Conservation (phyloP, 1,140 invertebrate genomes). For the Kradibia gibbosae region DNA sequence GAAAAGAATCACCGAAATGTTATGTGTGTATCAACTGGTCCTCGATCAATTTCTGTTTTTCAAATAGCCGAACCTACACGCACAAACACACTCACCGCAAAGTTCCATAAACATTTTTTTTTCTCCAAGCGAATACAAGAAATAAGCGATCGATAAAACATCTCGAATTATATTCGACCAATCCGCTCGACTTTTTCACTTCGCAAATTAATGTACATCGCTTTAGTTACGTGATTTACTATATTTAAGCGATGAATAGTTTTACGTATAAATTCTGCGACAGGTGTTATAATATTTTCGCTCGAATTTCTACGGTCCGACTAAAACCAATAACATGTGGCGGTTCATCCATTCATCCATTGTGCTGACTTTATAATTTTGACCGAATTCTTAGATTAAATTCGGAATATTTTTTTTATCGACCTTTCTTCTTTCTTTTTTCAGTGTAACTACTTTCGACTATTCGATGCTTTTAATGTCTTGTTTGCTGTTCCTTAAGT, state of each 20-base stretch:
- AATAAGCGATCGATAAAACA: not conserved
- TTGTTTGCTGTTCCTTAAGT: no score
- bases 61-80: not conserved
- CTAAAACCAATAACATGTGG: no score
- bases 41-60: constrained; percentile 40
- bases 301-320: not conserved
- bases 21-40: not conserved
- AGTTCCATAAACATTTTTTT: no score
- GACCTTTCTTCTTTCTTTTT: no score
- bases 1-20: constrained; percentile 24
- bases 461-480: no score
- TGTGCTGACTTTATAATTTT: no score
- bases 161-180: not conserved
- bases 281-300: not conserved
- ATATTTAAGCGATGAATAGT: constrained; percentile 26
- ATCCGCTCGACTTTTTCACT: not conserved
- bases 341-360: no score
- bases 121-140: not conserved
- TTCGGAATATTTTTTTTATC: no score
- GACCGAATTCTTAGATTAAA: no score
- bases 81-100: no score
- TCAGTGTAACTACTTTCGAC: no score
- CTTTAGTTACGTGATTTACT: not conserved
- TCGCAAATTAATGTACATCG: not conserved
- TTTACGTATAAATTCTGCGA: not conserved